Conservation (phyloP, 92 coral and sea anemone genomes). For the Scolanthus callimorphus region DNA sequence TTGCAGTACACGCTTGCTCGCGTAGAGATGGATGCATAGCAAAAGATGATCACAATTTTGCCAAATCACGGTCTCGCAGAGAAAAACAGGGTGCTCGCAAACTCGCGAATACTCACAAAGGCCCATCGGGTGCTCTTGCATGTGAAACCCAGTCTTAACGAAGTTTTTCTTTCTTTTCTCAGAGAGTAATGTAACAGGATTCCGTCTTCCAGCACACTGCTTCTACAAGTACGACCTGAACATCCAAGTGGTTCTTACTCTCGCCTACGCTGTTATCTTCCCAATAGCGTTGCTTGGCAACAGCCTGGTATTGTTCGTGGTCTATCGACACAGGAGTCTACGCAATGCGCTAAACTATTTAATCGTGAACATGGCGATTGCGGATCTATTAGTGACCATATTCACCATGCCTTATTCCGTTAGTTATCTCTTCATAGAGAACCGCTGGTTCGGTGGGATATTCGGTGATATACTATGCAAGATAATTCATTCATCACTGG, state of each 20-base stretch:
- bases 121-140: too few relatives aligned
- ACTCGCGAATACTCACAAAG: too few relatives aligned
- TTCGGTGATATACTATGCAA: conserved; percentile 70
- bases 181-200: too few relatives aligned
- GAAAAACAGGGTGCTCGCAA: too few relatives aligned
- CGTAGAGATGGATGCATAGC: too few relatives aligned
- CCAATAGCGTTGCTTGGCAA: conserved; percentile 81
- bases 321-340: conserved; percentile 74
- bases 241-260: conserved; percentile 46
- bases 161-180: too few relatives aligned
- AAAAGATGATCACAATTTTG: too few relatives aligned
- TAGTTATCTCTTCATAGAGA: conserved; percentile 49
- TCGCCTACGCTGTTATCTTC: conserved; percentile 63
- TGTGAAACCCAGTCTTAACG: too few relatives aligned
- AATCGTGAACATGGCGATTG: conserved; percentile 86
- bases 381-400: conserved; percentile 71
- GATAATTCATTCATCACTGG: conserved; percentile 57
- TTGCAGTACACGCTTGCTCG: too few relatives aligned
- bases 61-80: too few relatives aligned
- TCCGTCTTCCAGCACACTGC: too few relatives aligned
- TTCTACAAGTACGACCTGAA: conserved; percentile 13
- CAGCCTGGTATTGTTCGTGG: conserved; percentile 77
- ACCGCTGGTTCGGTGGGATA: conserved; percentile 73
- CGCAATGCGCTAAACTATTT: conserved; percentile 71
- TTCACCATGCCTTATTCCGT: conserved; percentile 77